phyloP scores from a whole-genome alignment of 1,140 invertebrate species.

The Lucilia cuprina region DNA sequence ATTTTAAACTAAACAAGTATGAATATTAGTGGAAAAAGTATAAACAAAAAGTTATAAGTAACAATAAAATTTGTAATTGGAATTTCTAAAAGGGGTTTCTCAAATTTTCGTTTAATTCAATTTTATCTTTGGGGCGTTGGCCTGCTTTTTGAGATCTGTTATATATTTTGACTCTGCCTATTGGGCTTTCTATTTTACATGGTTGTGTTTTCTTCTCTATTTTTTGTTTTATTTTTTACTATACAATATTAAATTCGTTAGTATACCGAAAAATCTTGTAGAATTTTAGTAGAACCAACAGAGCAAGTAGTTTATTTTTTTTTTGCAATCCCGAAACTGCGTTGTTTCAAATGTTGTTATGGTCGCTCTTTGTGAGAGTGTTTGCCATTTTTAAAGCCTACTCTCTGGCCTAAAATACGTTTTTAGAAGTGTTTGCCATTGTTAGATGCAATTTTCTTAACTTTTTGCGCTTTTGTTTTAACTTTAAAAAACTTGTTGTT shows the following conservation, averaged over 20 bases:
- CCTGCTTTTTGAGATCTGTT: not conserved
- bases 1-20: not conserved
- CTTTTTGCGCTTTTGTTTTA: not conserved
- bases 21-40: no score
- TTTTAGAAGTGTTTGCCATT: slow-evolving; percentile 19
- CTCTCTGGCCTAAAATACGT: slow-evolving; percentile 4
- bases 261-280: not conserved
- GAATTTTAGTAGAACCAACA: not conserved
- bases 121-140: not conserved
- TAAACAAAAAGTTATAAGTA: not conserved
- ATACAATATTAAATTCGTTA: not conserved
- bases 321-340: not conserved
- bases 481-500: not conserved
- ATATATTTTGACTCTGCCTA: not conserved
- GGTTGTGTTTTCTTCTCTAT: slow-evolving; percentile 13
- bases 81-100: not conserved
- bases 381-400: not conserved
- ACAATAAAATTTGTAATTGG: not conserved
- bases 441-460: slow-evolving; percentile 21
- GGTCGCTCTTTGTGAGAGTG: not conserved
- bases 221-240: not conserved
- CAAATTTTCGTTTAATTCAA: not conserved
- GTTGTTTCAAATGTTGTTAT: not conserved
- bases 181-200: slow-evolving; percentile 31
- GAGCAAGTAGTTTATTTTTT: not conserved